Base-by-base conservation (phyloP, 2,888 invertebrate species). In the Caenorhabditis imperialis region DNA sequence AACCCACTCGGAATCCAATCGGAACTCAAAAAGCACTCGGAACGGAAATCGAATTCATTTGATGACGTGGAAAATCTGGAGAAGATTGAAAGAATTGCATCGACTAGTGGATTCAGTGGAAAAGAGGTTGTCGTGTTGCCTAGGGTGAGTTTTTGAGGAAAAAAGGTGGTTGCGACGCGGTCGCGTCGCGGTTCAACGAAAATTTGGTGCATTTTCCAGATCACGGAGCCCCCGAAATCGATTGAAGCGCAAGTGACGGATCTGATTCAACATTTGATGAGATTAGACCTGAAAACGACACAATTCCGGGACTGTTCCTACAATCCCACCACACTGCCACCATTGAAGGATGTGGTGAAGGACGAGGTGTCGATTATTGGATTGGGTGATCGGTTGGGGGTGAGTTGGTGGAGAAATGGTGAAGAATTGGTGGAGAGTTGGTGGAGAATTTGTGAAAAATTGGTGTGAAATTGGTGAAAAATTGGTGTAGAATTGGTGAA, bases 1-100 rank as follows among this genome's bases (percentile, higher is more conserved):
- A 67, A 67, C 38, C 51, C 57, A 1, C 16, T 67, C n/a, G 67
- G 67, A 8, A 67, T 67, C n/a, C 67, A 67, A 37, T 67, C 67
- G 8, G 67, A 67, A 22, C 48, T 67, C 0, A 30, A 45, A n/a
- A 67, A 67, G 27, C 44, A 3, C n/a, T 45, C 42, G 12, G 67
- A 67, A 16, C 37, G 30, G 27, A 8, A n/a, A 22, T n/a, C n/a
- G n/a, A n/a, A n/a, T n/a, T n/a, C n/a, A n/a, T n/a, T n/a, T n/a
- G 27, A 38, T 4, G 2, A 20, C 12, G 57, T 48, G 8, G 57
- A 57, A 10, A 12, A 18, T 35, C 44, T n/a, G 6, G 33, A 12
- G 7, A 18, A 30, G n/a, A n/a, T n/a, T n/a, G n/a, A n/a, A n/a
- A n/a, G n/a, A n/a, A n/a, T n/a, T n/a, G n/a, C n/a, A n/a, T n/a